phyloP scores from a whole-genome alignment of 2,797 vertebrate species.

The Leucoraja ocellata region DNA sequence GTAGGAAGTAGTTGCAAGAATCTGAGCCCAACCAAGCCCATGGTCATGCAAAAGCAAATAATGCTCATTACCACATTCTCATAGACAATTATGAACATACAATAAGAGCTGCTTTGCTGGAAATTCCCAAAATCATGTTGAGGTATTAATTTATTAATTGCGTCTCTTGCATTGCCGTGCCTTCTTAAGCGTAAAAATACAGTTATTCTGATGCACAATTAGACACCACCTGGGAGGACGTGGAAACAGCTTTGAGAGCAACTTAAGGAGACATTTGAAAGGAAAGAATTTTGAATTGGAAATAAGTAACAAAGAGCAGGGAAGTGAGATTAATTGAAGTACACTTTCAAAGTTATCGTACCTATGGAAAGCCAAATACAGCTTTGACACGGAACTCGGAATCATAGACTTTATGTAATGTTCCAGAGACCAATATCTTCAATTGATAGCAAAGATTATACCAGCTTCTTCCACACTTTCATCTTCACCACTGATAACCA shows the following conservation, averaged over 20 bases:
- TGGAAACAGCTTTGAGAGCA: not conserved
- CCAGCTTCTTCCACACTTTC: not conserved
- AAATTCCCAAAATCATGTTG: too few relatives aligned
- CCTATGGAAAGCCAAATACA: not conserved
- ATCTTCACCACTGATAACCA: not conserved
- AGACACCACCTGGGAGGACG: not conserved
- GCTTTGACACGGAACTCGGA: not conserved
- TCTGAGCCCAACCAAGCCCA: not conserved
- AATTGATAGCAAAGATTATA: not conserved
- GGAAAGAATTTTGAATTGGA: not conserved
- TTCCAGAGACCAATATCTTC: not conserved
- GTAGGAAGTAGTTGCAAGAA: not conserved
- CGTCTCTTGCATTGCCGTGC: too few relatives aligned
- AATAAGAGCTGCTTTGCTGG: too few relatives aligned
- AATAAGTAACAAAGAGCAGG: not conserved
- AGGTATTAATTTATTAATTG: too few relatives aligned
- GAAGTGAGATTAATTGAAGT: not conserved
- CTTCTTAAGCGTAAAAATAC: too few relatives aligned
- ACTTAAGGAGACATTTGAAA: not conserved
- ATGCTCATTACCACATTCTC: too few relatives aligned
- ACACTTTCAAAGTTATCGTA: not conserved
- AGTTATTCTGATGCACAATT: not conserved
- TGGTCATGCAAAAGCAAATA: too few relatives aligned
- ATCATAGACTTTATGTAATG: not conserved
- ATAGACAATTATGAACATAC: too few relatives aligned